Conservation (phyloP, 2,888 invertebrate species). For the Drosophila mimetica region DNA sequence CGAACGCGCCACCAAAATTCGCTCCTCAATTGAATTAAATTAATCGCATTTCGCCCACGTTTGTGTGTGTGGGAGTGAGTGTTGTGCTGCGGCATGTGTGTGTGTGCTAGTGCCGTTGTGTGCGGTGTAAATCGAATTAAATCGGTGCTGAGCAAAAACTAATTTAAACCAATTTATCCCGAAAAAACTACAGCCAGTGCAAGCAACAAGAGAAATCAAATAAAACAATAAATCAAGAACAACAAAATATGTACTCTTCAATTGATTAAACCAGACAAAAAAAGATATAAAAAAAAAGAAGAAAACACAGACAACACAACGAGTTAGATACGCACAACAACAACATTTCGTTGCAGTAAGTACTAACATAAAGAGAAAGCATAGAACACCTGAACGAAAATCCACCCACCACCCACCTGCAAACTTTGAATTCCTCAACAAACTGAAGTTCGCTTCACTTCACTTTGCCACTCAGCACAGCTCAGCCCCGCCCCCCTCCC, state of each 20-base stretch:
- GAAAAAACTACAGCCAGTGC: conserved; percentile 31
- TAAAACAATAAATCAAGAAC: conserved; percentile 28
- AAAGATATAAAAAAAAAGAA: not conserved
- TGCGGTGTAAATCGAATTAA: conserved; percentile 57
- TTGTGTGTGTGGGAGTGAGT: conserved; percentile 14
- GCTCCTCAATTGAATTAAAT: conserved; percentile 67
- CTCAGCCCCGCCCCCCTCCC: conserved; percentile 8
- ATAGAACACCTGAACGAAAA: conserved; percentile 22
- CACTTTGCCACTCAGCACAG: conserved; percentile 67
- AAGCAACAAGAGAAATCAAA: conserved; percentile 22
- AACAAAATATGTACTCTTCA: conserved; percentile 35
- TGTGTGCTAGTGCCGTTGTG: conserved; percentile 12
- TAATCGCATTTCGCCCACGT: conserved; percentile 61
- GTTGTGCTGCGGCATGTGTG: too few relatives aligned
- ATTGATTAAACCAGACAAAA: conserved; percentile 37
- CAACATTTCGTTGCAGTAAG: conserved; percentile 73
- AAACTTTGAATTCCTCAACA: conserved; percentile 46
- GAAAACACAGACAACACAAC: conserved; percentile 35
- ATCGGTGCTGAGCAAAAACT: conserved; percentile 18
- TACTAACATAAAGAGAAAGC: conserved; percentile 47
- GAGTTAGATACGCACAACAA: conserved; percentile 30
- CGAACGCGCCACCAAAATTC: conserved; percentile 58
- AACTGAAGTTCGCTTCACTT: conserved; percentile 67
- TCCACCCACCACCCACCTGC: conserved; percentile 18
- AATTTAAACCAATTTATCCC: conserved; percentile 11